Conservation (phyloP, 2,113 vertebrate species). For the Crotalus viridis region DNA sequence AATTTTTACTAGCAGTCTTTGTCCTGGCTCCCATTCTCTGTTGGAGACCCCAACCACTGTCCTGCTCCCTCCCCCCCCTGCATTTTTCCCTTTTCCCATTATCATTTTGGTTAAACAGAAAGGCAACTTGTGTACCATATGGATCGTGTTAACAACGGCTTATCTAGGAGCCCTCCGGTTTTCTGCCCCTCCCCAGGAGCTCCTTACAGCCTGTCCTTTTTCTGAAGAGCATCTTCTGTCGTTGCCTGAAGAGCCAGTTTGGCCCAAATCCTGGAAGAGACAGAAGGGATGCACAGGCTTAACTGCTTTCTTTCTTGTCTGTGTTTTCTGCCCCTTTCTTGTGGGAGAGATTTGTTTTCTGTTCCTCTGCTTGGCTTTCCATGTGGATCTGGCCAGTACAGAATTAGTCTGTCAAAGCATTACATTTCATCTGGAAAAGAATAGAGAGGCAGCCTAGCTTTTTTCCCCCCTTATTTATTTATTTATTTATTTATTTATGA, state of each 20-base stretch:
- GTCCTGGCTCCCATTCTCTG: slow-evolving; percentile 60
- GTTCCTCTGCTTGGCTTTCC: slow-evolving; percentile 1
- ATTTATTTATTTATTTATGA: too few species aligned
- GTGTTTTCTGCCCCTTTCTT: rapidly evolving
- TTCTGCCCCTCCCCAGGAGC: slow-evolving; percentile 15
- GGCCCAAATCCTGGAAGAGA: background rate
- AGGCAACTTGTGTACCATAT: slow-evolving; percentile 73
- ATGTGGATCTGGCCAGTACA: slow-evolving; percentile 1
- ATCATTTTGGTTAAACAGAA: slow-evolving; percentile 77
- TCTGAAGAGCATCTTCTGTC: background rate
- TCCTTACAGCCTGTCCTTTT: background rate
- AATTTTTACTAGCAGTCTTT: slow-evolving; percentile 67
- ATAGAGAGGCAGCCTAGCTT: rapidly evolving
- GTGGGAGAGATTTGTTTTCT: rapidly evolving
- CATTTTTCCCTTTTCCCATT: slow-evolving; percentile 75
- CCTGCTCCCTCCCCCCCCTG: slow-evolving; percentile 21
- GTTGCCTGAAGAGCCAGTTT: background rate
- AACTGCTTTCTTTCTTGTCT: background rate
- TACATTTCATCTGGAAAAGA: rapidly evolving
- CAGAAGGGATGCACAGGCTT: background rate
- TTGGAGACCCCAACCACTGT: slow-evolving; percentile 7
- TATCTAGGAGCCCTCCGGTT: slow-evolving; percentile 64
- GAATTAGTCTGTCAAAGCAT: rapidly evolving
- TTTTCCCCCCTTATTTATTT: too few species aligned
- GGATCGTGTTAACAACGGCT: slow-evolving; percentile 80